These are phyloP conservation scores for Aegithalos caudatus DNA, from an alignment of 2,113 vertebrate species.

Conservation along the genomic window DNA sequence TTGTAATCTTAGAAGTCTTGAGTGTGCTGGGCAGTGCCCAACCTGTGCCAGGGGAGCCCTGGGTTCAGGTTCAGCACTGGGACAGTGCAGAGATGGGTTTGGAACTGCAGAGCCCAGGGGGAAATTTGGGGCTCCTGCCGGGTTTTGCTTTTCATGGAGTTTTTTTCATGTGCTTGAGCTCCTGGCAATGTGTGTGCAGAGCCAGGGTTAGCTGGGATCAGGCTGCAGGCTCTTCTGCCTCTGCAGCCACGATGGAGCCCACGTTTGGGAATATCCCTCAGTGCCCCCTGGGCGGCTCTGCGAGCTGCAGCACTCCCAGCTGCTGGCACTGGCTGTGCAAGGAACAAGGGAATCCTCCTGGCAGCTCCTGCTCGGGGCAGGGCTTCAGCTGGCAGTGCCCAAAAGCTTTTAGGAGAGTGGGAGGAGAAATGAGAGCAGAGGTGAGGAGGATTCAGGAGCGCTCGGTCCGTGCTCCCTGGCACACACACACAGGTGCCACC, in stretches of 20 bases:
- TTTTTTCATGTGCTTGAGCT: not conserved
- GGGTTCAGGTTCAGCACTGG: not conserved
- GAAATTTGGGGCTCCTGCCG: not conserved
- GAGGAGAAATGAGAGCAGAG: not conserved
- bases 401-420: not conserved
- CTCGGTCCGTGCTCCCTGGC: rapidly evolving
- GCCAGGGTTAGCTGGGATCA: not conserved
- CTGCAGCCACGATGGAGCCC: not conserved
- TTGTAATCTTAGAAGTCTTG: not conserved
- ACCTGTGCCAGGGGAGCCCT: not conserved
- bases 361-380: not conserved
- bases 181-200: not conserved
- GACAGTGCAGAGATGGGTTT: not conserved
- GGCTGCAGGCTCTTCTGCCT: not conserved
- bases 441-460: not conserved
- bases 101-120: not conserved
- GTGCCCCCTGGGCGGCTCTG: not conserved
- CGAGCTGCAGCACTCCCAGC: not conserved
- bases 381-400: not conserved
- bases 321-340: not conserved
- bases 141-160: not conserved
- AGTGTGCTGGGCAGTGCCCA: not conserved
- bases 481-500: rapidly evolving
- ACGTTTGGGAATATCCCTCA: rapidly evolving
- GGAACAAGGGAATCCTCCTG: not conserved